Base-by-base conservation (phyloP, 1,140 invertebrate genomes). In the Metopolophium dirhodum region DNA sequence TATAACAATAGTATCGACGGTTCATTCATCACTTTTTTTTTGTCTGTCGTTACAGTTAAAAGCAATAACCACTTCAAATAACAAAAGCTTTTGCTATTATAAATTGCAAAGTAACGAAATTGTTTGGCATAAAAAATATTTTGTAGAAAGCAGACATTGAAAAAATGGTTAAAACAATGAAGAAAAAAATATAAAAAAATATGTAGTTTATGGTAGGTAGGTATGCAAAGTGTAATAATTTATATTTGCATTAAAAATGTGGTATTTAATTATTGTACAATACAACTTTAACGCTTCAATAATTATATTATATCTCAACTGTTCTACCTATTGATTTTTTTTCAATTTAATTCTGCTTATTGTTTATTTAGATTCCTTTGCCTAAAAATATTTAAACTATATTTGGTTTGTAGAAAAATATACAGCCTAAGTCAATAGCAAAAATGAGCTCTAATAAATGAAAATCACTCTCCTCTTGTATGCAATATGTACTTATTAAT, bases 61-160 rank as follows among this genome's bases (percentile, higher is more conserved):
- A 85, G 83, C 37, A 45, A n/a, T 47, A 87, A 47, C 86, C 26
- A 49, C 45, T 49, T 49, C 26, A 87, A 87, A 87, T 35, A 49
- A n/a, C 14, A 87, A 87, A 87, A 87, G 86, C 86, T n/a, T 87
- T 49, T 49, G 30, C 47, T 87, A 35, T 47, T 87, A 20, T 35
- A 49, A 87, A 49, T 87, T 49, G n/a, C 18, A 87, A 87, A 87
- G 45, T 8, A 47, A 47, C 14, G n/a, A 47, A 47, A 87, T 51
- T 87, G 41, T 87, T 87, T n/a, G 86, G 8, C 83, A 85, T 77
- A 77, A 26, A 77, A n/a, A 45, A 85, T 45, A 85, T 85, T 23
- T 85, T 41, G 23, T 85, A 85, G 7, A 37, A 85, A 41, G 23
- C 41, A 85, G 83, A 45, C 41, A 41, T 26, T 37, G 7, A 23